Evolutionary conservation across 2,888 invertebrate genomes (phyloP).

Genomic region (Archips xylosteana): DNA sequence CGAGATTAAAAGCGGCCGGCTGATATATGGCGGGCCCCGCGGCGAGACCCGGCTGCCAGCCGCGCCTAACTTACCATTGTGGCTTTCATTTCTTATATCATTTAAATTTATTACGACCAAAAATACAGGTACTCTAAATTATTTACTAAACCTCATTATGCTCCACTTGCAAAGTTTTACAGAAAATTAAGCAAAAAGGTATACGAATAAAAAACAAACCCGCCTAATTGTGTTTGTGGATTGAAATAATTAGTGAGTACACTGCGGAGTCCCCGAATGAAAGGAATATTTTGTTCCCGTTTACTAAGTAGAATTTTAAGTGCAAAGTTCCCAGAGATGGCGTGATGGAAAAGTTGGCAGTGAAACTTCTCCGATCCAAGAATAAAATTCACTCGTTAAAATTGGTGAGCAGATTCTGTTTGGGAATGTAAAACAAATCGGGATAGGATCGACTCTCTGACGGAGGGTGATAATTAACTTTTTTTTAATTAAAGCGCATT

Average conservation of each 20-base stretch:
- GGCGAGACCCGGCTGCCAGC: conserved; percentile 58
- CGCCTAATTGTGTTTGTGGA: conserved; percentile 56
- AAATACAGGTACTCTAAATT: background rate
- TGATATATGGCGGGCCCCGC: conserved; percentile 71
- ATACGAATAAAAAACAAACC: conserved; percentile 48
- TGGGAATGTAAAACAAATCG: conserved; percentile 63
- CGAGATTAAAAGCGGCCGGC: conserved; percentile 78
- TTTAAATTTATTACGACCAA: background rate
- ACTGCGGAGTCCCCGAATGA: conserved; percentile 53
- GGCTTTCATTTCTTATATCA: conserved; percentile 22
- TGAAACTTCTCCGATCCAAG: conserved; percentile 56
- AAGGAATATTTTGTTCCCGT: conserved; percentile 56
- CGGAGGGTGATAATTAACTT: conserved; percentile 34
- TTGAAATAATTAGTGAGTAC: conserved; percentile 56
- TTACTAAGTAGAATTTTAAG: conserved; percentile 65
- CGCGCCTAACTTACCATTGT: conserved; percentile 49
- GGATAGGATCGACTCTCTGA: conserved; percentile 45
- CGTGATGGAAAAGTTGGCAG: conserved; percentile 71
- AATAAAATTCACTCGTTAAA: conserved; percentile 61
- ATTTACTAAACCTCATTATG: conserved; percentile 6
- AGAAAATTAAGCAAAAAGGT: conserved; percentile 36
- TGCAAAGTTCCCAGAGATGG: conserved; percentile 63
- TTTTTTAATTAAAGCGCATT: conserved; percentile 38
- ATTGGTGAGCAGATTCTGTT: conserved; percentile 58
- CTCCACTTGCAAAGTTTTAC: conserved; percentile 8